Evolutionary conservation across 1,140 invertebrate species (phyloP), one percentile per base, ranked within the genome.

Genomic region (Agrilus planipennis): DNA sequence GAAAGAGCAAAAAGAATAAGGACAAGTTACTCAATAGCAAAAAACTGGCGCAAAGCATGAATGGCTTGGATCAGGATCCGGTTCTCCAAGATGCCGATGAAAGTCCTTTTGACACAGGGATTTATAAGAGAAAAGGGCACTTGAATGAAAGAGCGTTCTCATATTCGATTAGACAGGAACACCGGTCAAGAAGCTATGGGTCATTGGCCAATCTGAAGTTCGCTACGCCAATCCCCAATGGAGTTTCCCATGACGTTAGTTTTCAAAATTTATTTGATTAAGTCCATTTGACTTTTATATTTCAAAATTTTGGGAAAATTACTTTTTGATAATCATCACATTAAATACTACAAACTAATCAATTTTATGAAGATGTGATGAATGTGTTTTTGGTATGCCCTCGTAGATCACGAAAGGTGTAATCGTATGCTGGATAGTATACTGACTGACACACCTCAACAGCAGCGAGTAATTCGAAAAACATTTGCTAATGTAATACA

Each of bases 91-190:
- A n/a, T n/a, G 69, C 68, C 0, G 79, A 76, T 18, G 84, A 85
- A 30, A 87, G 84, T 10, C 75, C 81, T 5, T 88, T 84, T 22
- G 85, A 83, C 23, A 89, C 87, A 0, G 84, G 84, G 7, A 87
- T 89, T 42, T 91, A 93, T 58, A 71, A 84, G 34, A 80, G 88
- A 54, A 89, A 91, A 54, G 89, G 89, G 1, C 89, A 93, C 57
- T 62, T 94, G 38, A 94, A 94, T 60, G 89, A 94, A 60, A 67
- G 89, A 32, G 89, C 89, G 12, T 94, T 94, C 58, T 89, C 86
- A 10, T 91, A 93, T 63, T 91, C 88, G 35, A 94, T 94, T 52
- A 69, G 89, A 34, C 88, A 92, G 55, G 89, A 92, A 58, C 88
- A 92, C 60, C 73, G 88, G 34, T 89, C 87, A 54, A 71, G 89